A percentile compares a stretch with the other conserved stretches of the same genome.
These are phyloP conservation scores for Sinocyclocheilus grahami DNA, from an alignment of 2,113 vertebrate genomes.

Conservation along the genomic window DNA sequence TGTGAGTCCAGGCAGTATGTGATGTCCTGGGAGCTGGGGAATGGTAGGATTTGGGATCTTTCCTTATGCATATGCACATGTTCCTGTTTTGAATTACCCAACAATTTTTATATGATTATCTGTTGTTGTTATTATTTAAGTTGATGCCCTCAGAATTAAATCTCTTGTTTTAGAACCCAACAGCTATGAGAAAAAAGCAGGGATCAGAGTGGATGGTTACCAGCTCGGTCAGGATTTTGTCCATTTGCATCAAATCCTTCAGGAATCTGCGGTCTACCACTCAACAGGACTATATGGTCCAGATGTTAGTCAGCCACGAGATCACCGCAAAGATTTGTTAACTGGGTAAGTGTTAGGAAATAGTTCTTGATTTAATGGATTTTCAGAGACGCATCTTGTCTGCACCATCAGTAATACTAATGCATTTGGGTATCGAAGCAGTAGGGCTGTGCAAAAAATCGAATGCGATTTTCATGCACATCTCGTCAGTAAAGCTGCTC, in stretches of 20 bases:
- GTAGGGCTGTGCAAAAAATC: too few species aligned
- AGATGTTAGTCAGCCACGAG: constrained; percentile 82
- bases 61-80: neutral
- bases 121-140: neutral
- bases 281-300: constrained; percentile 84
- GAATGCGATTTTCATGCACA: too few species aligned
- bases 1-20: constrained; percentile 78
- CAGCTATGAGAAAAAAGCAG: constrained; percentile 89
- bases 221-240: constrained; percentile 91
- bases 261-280: constrained; percentile 73
- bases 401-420: neutral
- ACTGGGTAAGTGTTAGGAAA: constrained; percentile 75
- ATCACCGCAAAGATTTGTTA: constrained; percentile 76
- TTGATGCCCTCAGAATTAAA: neutral
- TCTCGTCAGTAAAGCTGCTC: too few species aligned
- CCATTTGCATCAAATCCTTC: constrained; percentile 79
- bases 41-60: constrained; percentile 73
- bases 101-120: neutral
- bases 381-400: neutral
- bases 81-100: neutral
- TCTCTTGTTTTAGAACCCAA: constrained; percentile 85
- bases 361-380: neutral
- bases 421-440: neutral
- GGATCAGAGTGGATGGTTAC: constrained; percentile 78
- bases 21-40: constrained; percentile 95